Conservation (phyloP, 1,140 invertebrate species). For the Fopius arisanus region DNA sequence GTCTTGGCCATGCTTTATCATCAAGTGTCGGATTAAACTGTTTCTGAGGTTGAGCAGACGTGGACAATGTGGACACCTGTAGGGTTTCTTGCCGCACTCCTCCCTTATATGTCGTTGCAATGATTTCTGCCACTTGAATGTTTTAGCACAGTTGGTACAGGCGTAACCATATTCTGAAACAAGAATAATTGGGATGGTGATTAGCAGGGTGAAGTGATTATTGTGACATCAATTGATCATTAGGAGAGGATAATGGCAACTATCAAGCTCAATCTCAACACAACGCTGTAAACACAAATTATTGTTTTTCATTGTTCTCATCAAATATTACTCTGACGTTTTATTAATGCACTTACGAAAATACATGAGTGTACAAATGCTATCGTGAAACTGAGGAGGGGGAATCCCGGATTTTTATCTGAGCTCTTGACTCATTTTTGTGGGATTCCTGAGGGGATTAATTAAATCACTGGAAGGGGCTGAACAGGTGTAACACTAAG, state of each 20-base stretch:
- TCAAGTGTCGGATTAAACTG: constrained; percentile 28
- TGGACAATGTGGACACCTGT: constrained; percentile 53
- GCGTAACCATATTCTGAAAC: constrained; percentile 33
- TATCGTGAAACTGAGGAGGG: constrained; percentile 24
- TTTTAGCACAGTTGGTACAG: constrained; percentile 60
- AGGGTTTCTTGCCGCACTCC: constrained; percentile 59
- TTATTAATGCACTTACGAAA: constrained; percentile 61
- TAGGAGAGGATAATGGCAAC: background rate
- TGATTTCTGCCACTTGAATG: constrained; percentile 69
- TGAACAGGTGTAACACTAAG: background rate
- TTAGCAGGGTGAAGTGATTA: background rate
- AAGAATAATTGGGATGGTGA: background rate
- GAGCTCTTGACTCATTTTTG: background rate
- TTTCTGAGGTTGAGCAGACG: constrained; percentile 21
- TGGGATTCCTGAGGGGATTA: background rate
- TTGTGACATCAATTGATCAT: background rate
- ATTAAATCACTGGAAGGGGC: background rate
- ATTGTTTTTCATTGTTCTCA: background rate
- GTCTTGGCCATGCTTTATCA: constrained; percentile 31
- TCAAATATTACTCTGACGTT: constrained; percentile 34
- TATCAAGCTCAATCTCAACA: background rate
- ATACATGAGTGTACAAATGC: constrained; percentile 61
- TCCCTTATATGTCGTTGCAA: constrained; percentile 68
- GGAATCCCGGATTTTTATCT: background rate
- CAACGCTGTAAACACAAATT: background rate